Conservation (phyloP, 2,113 vertebrate species). For the Sarotherodon lohbergeri region DNA sequence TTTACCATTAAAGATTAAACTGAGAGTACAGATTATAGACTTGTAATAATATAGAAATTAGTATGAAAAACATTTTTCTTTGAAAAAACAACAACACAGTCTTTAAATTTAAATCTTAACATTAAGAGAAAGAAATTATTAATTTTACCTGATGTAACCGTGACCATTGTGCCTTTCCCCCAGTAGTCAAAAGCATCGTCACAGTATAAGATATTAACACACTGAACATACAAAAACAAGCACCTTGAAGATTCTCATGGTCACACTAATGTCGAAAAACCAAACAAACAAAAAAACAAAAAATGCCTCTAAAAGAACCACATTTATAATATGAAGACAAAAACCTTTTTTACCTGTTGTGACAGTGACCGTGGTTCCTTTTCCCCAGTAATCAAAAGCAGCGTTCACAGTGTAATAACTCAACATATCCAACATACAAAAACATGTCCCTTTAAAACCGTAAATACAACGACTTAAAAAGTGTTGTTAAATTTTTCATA, state of each 20-base stretch:
- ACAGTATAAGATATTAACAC: neutral
- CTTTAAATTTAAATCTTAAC: neutral
- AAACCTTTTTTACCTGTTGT: neutral
- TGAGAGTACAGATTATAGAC: no score
- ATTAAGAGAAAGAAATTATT: neutral
- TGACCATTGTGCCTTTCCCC: constrained; percentile 57
- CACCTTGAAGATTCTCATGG: neutral
- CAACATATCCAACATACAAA: neutral
- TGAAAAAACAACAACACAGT: neutral
- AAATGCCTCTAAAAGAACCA: neutral
- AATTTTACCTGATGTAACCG: constrained; percentile 60
- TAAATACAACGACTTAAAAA: neutral
- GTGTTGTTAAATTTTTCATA: neutral
- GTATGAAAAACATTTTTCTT: neutral
- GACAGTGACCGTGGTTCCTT: constrained; percentile 49
- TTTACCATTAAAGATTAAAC: no score
- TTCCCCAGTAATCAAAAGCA: constrained; percentile 55
- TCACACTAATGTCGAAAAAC: neutral
- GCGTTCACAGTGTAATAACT: constrained; percentile 3
- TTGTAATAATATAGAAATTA: neutral
- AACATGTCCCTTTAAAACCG: neutral
- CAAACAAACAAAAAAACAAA: accelerated
- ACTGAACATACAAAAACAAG: neutral
- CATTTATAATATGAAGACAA: neutral
- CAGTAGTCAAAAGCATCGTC: constrained; percentile 25